A percentile compares a stretch with the other conserved stretches of the same genome.
These are phyloP conservation scores for Chelonia mydas DNA, from an alignment of 2,797 vertebrate species.

Conservation along the genomic window DNA sequence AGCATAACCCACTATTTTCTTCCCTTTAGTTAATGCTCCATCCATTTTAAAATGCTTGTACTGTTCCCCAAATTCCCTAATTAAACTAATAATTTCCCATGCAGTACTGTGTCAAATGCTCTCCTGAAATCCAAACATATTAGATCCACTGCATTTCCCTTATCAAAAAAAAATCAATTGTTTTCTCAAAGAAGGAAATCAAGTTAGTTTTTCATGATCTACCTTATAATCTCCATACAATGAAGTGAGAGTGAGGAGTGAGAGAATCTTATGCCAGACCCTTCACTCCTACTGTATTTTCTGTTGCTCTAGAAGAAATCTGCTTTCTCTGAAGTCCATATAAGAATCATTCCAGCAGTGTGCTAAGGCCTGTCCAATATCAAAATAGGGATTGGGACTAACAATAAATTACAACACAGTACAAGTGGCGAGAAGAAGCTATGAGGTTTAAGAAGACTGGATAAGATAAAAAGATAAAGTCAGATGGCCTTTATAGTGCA, in stretches of 20 bases:
- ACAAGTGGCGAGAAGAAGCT: background rate
- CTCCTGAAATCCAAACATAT: no score
- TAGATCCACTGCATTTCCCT: no score
- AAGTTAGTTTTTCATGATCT: background rate
- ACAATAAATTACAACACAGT: background rate
- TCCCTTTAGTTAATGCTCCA: background rate
- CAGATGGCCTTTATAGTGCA: background rate
- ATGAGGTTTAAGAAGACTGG: background rate
- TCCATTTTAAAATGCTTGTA: background rate
- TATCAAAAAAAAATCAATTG: no score
- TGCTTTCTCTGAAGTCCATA: background rate
- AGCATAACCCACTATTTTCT: background rate
- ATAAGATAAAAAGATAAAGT: background rate
- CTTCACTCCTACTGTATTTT: background rate
- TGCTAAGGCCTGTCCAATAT: background rate
- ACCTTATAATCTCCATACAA: background rate
- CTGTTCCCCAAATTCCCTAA: background rate
- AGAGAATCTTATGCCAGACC: background rate
- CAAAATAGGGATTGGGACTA: background rate
- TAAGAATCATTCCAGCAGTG: background rate
- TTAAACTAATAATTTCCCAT: no score
- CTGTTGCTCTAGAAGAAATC: no score
- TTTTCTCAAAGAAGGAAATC: background rate
- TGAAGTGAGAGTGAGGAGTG: background rate
- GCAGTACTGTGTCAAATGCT: no score